These are phyloP conservation scores for Lasioglossum calceatum DNA, from an alignment of 2,888 invertebrate species.

Conservation along the genomic window DNA sequence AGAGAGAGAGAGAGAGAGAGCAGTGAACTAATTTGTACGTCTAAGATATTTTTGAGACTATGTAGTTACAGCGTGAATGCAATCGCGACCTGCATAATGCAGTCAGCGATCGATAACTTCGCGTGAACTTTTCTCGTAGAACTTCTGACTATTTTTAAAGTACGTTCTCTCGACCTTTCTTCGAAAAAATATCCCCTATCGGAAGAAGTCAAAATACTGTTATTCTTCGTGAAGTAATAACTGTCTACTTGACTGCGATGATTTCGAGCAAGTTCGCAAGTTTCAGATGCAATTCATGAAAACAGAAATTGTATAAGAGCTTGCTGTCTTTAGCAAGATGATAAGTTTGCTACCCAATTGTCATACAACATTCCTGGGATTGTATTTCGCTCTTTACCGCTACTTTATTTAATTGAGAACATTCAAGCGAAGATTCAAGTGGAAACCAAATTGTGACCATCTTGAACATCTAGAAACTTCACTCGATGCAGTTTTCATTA, in stretches of 20 bases:
- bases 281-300: background rate
- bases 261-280: background rate
- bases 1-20: too few species aligned
- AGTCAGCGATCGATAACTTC: background rate
- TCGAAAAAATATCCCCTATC: background rate
- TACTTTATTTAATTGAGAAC: background rate
- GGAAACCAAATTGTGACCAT: background rate
- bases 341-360: background rate
- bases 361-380: background rate
- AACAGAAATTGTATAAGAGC: background rate
- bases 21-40: background rate
- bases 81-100: conserved; percentile 1
- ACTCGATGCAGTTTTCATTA: too few species aligned
- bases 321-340: background rate
- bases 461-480: background rate
- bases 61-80: background rate
- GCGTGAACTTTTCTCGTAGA: conserved; percentile 10
- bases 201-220: conserved; percentile 2
- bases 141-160: background rate
- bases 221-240: background rate
- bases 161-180: background rate
- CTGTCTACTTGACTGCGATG: conserved; percentile 6
- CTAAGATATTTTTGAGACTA: background rate
- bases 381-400: background rate
- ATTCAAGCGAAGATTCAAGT: background rate